phyloP scores from a whole-genome alignment of 1,140 invertebrate genomes.

The Sarcophaga peregrina region DNA sequence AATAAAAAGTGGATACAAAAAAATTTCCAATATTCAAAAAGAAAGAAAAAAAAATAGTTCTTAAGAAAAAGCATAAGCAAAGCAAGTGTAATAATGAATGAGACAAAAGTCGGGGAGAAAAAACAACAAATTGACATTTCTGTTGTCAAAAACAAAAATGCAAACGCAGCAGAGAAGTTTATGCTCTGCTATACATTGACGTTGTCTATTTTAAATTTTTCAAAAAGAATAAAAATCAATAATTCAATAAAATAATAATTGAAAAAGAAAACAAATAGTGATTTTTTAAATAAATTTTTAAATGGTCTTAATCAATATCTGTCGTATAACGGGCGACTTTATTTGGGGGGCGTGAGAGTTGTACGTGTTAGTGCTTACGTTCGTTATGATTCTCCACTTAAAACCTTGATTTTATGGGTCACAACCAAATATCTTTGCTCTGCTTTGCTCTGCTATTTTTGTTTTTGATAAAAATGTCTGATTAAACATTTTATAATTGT shows the following conservation, averaged over 20 bases:
- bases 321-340: neutral
- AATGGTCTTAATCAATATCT: neutral
- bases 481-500: conserved; percentile 2
- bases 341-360: conserved; percentile 11
- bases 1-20: conserved; percentile 6
- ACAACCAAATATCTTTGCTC: neutral
- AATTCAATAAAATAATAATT: neutral
- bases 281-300: neutral
- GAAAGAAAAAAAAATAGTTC: neutral
- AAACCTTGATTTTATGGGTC: conserved; percentile 18
- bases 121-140: conserved; percentile 13
- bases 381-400: neutral
- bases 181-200: neutral
- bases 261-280: neutral
- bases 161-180: neutral
- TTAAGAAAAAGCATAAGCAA: neutral
- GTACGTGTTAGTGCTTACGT: too few species aligned
- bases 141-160: neutral
- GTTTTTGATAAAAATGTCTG: neutral
- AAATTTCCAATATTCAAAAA: neutral
- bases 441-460: neutral
- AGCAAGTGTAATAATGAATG: conserved; percentile 13
- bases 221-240: conserved; percentile 13
- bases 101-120: neutral
- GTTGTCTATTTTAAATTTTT: neutral